These are phyloP conservation scores for Pelodytes ibericus DNA, from an alignment of 2,797 vertebrate species.

Conservation along the genomic window DNA sequence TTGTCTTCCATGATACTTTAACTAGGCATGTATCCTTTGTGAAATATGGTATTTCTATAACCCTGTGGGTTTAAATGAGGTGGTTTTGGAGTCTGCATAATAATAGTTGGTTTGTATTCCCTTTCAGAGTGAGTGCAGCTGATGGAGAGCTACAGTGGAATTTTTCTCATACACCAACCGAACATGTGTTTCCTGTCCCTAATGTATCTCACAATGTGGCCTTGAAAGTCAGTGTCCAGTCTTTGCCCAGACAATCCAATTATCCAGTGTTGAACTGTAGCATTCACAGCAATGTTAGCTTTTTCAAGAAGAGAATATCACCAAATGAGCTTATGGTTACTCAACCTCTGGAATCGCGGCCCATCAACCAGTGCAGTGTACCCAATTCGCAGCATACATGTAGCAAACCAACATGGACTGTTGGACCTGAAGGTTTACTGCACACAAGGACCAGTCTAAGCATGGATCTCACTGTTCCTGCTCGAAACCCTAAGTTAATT, in stretches of 20 bases:
- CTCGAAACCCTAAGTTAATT: conserved; percentile 83
- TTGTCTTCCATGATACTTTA: no score
- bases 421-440: conserved; percentile 66
- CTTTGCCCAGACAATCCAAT: conserved; percentile 92
- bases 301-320: conserved; percentile 78
- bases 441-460: conserved; percentile 64
- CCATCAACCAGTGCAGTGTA: conserved; percentile 66
- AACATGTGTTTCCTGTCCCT: conserved; percentile 95
- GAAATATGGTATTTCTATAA: no score
- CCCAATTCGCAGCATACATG: conserved; percentile 76
- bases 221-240: conserved; percentile 95
- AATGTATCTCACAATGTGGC: conserved; percentile 95
- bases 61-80: not conserved
- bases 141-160: conserved; percentile 91
- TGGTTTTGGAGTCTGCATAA: not conserved
- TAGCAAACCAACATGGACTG: conserved; percentile 75
- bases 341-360: conserved; percentile 71
- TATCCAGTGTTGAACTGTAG: conserved; percentile 93
- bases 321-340: conserved; percentile 71
- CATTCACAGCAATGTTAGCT: conserved; percentile 86
- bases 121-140: conserved; percentile 91
- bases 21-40: no score
- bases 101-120: not conserved
- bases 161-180: conserved; percentile 92
- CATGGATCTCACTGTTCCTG: conserved; percentile 71